phyloP scores from a whole-genome alignment of 2,888 invertebrate genomes.

The Apodemia hepburni region DNA sequence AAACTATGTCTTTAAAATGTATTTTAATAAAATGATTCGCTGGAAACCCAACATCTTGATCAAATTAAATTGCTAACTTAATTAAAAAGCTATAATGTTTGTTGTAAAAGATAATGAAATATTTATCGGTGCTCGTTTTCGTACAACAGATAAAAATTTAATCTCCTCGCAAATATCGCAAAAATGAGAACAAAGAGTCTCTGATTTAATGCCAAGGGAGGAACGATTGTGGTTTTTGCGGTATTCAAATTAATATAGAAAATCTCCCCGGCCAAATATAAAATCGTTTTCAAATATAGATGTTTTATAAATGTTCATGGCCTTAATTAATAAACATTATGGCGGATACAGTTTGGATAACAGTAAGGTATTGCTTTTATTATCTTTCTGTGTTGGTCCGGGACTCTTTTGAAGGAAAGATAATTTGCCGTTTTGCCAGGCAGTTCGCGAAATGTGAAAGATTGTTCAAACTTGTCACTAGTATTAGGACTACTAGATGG shows the following conservation, averaged over 20 bases:
- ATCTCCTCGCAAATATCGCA: slow-evolving; percentile 11
- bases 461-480: no score
- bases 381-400: no score
- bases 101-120: slow-evolving; percentile 12
- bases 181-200: slow-evolving; percentile 14
- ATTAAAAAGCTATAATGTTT: slow-evolving; percentile 3
- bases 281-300: slow-evolving; percentile 3
- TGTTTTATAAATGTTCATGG: no score
- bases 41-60: background rate
- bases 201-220: slow-evolving; percentile 10
- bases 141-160: slow-evolving; percentile 15
- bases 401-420: no score
- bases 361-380: no score
- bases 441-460: no score
- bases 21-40: background rate
- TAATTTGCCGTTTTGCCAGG: no score
- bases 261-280: background rate
- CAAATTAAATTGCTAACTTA: slow-evolving; percentile 1
- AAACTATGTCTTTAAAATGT: background rate
- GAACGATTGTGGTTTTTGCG: slow-evolving; percentile 13
- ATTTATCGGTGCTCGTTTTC: slow-evolving; percentile 5
- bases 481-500: no score
- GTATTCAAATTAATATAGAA: slow-evolving; percentile 15
- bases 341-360: no score
- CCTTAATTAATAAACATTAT: no score